These are phyloP conservation scores for Drymonia ruficornis DNA, from an alignment of 2,888 invertebrate species.

Conservation along the genomic window DNA sequence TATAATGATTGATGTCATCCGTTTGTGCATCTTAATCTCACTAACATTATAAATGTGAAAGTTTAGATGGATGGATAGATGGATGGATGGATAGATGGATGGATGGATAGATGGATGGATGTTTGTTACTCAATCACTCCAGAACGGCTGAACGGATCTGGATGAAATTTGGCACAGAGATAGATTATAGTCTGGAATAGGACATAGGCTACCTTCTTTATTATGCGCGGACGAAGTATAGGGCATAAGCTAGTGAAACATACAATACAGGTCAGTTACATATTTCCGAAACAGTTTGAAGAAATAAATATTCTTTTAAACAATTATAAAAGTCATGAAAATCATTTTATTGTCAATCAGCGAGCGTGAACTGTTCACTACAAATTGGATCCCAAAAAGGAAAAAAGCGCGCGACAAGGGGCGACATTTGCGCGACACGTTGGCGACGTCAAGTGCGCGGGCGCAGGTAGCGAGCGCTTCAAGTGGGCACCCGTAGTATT, in stretches of 20 bases:
- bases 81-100: too few relatives aligned
- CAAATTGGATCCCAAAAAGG: conserved; percentile 41
- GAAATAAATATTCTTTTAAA: not conserved
- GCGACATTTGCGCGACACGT: conserved; percentile 56
- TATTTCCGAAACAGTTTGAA: not conserved
- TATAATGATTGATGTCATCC: not conserved
- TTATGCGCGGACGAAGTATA: too few relatives aligned
- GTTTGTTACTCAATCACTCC: too few relatives aligned
- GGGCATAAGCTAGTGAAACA: too few relatives aligned
- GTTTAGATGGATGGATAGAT: too few relatives aligned
- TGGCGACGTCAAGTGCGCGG: conserved; percentile 59
- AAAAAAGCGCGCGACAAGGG: conserved; percentile 32
- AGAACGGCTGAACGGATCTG: too few relatives aligned
- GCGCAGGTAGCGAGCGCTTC: conserved; percentile 53
- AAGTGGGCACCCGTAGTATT: conserved; percentile 31
- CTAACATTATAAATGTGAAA: too few relatives aligned
- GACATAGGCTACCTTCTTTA: too few relatives aligned
- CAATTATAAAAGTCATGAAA: not conserved
- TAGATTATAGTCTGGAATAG: too few relatives aligned
- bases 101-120: too few relatives aligned
- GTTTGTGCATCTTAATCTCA: not conserved
- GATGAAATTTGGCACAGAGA: too few relatives aligned
- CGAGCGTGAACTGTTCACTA: conserved; percentile 36
- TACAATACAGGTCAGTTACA: not conserved
- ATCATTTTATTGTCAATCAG: conserved; percentile 31